A percentile compares a stretch with the other conserved stretches of the same genome.
These are phyloP conservation scores for Cranoglanis bouderius DNA, from an alignment of 2,113 vertebrate species.

Conservation along the genomic window DNA sequence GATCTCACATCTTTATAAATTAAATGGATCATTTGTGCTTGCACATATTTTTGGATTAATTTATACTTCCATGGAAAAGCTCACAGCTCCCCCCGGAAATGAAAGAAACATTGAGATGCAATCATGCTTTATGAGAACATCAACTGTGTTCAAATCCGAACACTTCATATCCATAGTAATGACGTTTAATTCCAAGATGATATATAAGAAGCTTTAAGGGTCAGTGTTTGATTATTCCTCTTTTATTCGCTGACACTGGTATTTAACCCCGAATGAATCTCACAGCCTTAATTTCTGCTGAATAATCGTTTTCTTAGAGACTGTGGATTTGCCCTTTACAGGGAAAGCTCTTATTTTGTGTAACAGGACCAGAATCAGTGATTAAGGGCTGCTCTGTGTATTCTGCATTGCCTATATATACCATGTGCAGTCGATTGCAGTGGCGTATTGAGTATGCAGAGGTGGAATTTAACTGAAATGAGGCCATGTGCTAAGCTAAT, in stretches of 20 bases:
- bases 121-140: slow-evolving; percentile 9
- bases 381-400: background rate
- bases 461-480: background rate
- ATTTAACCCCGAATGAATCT: slow-evolving; percentile 18
- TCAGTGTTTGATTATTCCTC: slow-evolving; percentile 15
- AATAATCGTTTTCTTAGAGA: background rate
- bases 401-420: background rate
- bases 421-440: background rate
- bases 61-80: slow-evolving; percentile 24
- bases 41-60: slow-evolving; percentile 27
- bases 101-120: background rate
- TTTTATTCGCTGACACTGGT: background rate
- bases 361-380: slow-evolving; percentile 17
- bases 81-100: background rate
- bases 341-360: background rate
- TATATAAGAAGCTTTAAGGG: background rate
- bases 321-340: slow-evolving; percentile 18
- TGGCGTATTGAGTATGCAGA: background rate
- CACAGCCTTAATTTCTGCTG: slow-evolving; percentile 3
- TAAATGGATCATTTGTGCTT: slow-evolving; percentile 35
- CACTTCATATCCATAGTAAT: background rate
- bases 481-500: slow-evolving; percentile 30
- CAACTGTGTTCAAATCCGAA: background rate
- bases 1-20: slow-evolving; percentile 29
- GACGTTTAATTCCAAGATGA: background rate